Percentiles rank a stretch among this genome's conserved stretches.
phyloP scores from a whole-genome alignment of 2,797 vertebrate species.

The Dicrostonyx torquatus region DNA sequence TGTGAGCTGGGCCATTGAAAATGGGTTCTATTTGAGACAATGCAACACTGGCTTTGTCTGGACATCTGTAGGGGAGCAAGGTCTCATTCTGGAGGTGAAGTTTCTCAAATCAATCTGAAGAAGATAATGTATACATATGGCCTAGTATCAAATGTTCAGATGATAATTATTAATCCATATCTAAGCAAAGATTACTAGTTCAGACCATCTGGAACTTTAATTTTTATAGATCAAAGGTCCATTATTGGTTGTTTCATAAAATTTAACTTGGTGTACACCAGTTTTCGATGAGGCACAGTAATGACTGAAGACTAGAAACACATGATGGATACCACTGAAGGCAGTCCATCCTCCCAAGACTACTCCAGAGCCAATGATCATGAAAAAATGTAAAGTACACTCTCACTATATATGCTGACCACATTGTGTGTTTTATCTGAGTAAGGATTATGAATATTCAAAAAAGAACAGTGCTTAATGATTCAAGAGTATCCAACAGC shows the following conservation, averaged over 20 bases:
- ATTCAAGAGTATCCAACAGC: neutral
- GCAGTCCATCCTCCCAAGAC: neutral
- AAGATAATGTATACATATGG: neutral
- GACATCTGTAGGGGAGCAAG: neutral
- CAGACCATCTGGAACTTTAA: neutral
- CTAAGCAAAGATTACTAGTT: neutral
- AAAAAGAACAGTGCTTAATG: neutral
- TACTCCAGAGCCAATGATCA: neutral
- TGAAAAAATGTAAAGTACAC: rapidly evolving
- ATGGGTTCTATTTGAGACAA: neutral
- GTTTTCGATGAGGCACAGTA: neutral
- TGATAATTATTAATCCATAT: neutral
- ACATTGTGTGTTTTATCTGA: neutral
- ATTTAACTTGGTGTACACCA: neutral
- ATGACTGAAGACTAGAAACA: neutral
- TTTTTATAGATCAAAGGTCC: neutral
- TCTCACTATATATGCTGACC: neutral
- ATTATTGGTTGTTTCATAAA: neutral
- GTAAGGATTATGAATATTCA: neutral
- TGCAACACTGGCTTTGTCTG: neutral
- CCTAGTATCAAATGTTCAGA: neutral
- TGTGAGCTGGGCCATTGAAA: neutral
- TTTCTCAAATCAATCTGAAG: neutral
- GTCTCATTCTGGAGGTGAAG: neutral
- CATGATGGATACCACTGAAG: rapidly evolving